These are phyloP conservation scores for Oxygymnocypris stewartii DNA, from an alignment of 2,113 vertebrate genomes.

Conservation along the genomic window DNA sequence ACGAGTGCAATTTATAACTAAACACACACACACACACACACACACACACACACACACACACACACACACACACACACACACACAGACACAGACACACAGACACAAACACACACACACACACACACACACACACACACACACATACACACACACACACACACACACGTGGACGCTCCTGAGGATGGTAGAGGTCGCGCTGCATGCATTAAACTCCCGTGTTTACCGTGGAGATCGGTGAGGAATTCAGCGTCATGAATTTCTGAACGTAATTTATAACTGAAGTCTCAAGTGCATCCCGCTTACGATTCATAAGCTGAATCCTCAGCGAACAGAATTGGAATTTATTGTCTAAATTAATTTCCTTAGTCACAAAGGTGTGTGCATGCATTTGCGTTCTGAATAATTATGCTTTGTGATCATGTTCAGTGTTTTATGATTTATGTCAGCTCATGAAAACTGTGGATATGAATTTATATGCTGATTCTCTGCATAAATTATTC, in stretches of 20 bases:
- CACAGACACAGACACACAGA: too few species aligned
- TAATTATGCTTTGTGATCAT: background rate
- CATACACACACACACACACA: too few species aligned
- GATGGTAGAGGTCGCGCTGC: conserved; percentile 59
- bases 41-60: too few species aligned
- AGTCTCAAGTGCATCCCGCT: conserved; percentile 3
- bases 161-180: conserved; percentile 28
- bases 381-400: background rate
- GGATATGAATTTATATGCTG: background rate
- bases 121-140: too few species aligned
- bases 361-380: background rate
- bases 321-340: conserved; percentile 1
- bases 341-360: background rate
- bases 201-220: conserved; percentile 30
- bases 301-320: conserved; percentile 17
- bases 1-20: conserved; percentile 65
- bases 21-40: too few species aligned
- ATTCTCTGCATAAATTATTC: background rate
- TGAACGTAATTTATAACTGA: conserved; percentile 15
- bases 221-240: conserved; percentile 24
- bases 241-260: conserved; percentile 16
- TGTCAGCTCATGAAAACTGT: conserved; percentile 6
- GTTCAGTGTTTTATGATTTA: background rate
- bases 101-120: too few species aligned
- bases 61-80: too few species aligned